Conservation (phyloP, 1,140 invertebrate genomes). For the Tribolium castaneum region DNA sequence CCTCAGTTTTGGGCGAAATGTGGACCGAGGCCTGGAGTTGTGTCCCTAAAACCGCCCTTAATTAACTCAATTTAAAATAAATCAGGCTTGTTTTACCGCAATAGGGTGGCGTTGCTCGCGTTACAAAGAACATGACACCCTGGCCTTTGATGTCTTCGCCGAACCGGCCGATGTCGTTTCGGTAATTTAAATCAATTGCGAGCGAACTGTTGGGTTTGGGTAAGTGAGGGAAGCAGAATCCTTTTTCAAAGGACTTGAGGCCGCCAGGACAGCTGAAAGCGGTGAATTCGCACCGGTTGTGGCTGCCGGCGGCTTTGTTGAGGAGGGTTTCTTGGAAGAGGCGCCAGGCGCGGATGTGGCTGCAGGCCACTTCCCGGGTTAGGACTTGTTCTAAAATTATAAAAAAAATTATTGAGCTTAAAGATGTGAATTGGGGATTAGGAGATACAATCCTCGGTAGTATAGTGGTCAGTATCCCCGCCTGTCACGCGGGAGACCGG, state of each 20-base stretch:
- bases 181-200: conserved; percentile 55
- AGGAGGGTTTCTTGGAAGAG: conserved; percentile 61
- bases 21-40: conserved; percentile 61
- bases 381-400: conserved; percentile 55
- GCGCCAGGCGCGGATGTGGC: conserved; percentile 62
- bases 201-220: conserved; percentile 47
- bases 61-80: not conserved
- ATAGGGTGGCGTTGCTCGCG: conserved; percentile 57
- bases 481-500: conserved; percentile 63
- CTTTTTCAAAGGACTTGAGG: conserved; percentile 57
- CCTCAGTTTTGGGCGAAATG: conserved; percentile 57
- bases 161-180: conserved; percentile 57
- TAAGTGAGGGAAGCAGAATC: conserved; percentile 62
- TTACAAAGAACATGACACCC: conserved; percentile 63
- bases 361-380: conserved; percentile 65
- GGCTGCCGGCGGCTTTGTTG: conserved; percentile 51
- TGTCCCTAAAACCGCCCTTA: conserved; percentile 51
- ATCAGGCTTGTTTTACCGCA: conserved; percentile 58
- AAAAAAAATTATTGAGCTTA: no score
- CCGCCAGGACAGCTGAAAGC: conserved; percentile 62
- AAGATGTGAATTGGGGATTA: not conserved
- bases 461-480: conserved; percentile 63
- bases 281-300: conserved; percentile 59
- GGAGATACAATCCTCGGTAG: conserved; percentile 56
- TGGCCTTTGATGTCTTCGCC: conserved; percentile 60